Conservation (phyloP, 2,113 vertebrate genomes). For the Patagioenas fasciata region DNA sequence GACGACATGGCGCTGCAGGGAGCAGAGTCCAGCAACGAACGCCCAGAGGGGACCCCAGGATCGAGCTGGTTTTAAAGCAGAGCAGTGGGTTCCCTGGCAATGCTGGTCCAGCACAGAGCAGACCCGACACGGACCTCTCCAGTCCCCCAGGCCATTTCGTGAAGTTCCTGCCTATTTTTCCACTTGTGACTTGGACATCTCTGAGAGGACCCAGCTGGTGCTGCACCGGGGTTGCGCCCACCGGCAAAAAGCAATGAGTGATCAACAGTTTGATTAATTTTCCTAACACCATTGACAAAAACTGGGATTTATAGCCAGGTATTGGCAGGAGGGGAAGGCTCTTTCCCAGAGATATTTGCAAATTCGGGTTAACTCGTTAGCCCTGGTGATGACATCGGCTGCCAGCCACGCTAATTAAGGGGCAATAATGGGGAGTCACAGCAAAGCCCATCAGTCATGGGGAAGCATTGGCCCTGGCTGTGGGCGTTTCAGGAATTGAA, state of each 20-base stretch:
- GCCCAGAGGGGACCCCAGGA: not conserved
- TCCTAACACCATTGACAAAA: too few relatives aligned
- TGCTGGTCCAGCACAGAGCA: not conserved
- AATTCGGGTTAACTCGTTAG: not conserved
- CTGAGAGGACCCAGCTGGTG: not conserved
- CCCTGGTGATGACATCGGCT: fast-evolving
- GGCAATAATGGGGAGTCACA: not conserved
- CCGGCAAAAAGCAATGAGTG: fast-evolving
- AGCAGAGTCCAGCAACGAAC: not conserved
- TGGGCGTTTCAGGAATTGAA: not conserved
- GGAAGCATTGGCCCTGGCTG: too few relatives aligned
- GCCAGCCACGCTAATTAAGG: not conserved
- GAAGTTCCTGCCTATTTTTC: not conserved
- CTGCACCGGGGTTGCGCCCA: not conserved
- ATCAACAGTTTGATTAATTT: not conserved
- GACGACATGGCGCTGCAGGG: not conserved
- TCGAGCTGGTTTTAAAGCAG: not conserved
- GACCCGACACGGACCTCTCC: not conserved
- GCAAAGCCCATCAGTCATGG: not conserved
- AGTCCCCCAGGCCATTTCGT: too few relatives aligned
- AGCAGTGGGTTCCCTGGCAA: not conserved
- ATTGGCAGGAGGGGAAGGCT: not conserved
- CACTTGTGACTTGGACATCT: not conserved
- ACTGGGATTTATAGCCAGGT: not conserved
- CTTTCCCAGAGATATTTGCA: not conserved